phyloP scores from a whole-genome alignment of 1,140 invertebrate species.

The Calliopsis andreniformis region DNA sequence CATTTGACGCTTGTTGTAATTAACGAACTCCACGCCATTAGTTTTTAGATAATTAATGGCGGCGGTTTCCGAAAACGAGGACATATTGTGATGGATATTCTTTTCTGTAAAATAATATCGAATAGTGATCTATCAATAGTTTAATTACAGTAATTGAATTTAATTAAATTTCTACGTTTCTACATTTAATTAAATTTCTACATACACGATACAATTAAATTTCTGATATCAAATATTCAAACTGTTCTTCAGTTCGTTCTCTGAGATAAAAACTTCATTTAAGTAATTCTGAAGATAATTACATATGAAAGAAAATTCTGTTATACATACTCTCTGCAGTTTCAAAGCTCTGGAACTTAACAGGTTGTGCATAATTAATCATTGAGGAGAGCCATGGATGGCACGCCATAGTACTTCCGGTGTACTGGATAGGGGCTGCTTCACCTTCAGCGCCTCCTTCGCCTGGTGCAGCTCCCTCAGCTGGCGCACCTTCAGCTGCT shows the following conservation, averaged over 20 bases:
- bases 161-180: no score
- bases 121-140: no score
- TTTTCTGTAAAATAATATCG: constrained; percentile 82
- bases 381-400: constrained; percentile 99
- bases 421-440: constrained; percentile 89
- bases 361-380: constrained; percentile 99
- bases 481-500: constrained; percentile 74
- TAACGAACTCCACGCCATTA: constrained; percentile 88
- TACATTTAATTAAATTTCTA: no score
- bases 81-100: constrained; percentile 92
- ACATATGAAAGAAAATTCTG: neutral
- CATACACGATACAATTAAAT: no score
- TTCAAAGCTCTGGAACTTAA: constrained; percentile 99
- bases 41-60: constrained; percentile 90
- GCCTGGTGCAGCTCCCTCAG: constrained; percentile 72
- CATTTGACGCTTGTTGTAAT: constrained; percentile 90
- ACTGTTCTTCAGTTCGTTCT: no score
- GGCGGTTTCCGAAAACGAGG: constrained; percentile 90
- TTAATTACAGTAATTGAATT: no score
- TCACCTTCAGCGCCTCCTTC: constrained; percentile 84
- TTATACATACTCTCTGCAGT: constrained; percentile 92
- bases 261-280: no score
- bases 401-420: constrained; percentile 98
- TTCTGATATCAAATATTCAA: no score
- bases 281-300: no score